Conservation (phyloP, 2,888 invertebrate species). For the Leptodirus hochenwartii region DNA sequence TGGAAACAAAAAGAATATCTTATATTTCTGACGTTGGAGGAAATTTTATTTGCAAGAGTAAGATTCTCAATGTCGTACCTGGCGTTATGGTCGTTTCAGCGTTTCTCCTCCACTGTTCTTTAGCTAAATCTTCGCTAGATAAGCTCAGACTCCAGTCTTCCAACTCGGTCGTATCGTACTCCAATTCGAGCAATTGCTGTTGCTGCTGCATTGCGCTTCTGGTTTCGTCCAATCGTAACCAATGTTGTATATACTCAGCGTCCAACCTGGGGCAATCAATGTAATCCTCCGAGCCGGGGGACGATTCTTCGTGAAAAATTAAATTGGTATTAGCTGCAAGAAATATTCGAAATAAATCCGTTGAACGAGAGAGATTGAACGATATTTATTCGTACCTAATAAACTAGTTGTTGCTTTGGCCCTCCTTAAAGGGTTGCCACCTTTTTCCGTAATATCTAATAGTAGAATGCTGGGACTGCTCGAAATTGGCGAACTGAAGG, state of each 20-base stretch:
- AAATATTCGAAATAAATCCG: not conserved
- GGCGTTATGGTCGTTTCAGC: slow-evolving; percentile 10
- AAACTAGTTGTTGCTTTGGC: slow-evolving; percentile 33
- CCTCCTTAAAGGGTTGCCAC: slow-evolving; percentile 33
- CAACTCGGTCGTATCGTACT: slow-evolving; percentile 56
- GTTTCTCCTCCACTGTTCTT: slow-evolving; percentile 24
- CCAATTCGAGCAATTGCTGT: slow-evolving; percentile 47
- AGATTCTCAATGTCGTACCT: too few relatives aligned
- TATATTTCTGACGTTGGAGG: slow-evolving; percentile 1
- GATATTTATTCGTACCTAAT: slow-evolving; percentile 27
- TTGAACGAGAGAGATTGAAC: slow-evolving; percentile 1
- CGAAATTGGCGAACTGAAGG: slow-evolving; percentile 35
- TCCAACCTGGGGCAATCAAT: slow-evolving; percentile 44
- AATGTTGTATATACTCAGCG: slow-evolving; percentile 56
- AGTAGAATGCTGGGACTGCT: slow-evolving; percentile 41
- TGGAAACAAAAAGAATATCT: not conserved
- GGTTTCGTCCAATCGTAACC: slow-evolving; percentile 55
- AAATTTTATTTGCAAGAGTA: too few relatives aligned
- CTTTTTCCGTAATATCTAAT: slow-evolving; percentile 40
- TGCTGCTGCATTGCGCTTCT: slow-evolving; percentile 49
- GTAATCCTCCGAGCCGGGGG: slow-evolving; percentile 34
- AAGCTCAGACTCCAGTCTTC: slow-evolving; percentile 65
- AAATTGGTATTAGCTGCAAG: slow-evolving; percentile 2
- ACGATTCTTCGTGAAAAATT: slow-evolving; percentile 17
- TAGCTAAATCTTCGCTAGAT: slow-evolving; percentile 50